Percentiles rank a stretch among this genome's conserved stretches.
phyloP scores from a whole-genome alignment of 2,113 vertebrate species.

The Conger conger region DNA sequence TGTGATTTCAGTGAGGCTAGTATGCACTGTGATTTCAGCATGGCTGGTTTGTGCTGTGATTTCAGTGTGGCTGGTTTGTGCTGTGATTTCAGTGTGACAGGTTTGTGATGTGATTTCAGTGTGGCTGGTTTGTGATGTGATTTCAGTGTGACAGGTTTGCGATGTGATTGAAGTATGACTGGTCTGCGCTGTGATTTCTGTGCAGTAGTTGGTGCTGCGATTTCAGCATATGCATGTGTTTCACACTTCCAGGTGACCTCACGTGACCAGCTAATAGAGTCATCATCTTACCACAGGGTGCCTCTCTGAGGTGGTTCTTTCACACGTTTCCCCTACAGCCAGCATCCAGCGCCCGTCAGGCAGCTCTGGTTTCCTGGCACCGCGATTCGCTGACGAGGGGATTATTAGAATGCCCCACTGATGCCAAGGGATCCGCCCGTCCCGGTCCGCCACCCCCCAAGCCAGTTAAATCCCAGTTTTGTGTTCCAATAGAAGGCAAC shows the following conservation, averaged over 20 bases:
- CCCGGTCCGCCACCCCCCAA: not conserved
- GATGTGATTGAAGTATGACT: too few relatives aligned
- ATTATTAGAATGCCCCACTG: conserved; percentile 34
- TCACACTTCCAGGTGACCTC: not conserved
- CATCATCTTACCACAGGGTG: not conserved
- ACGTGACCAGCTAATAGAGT: not conserved
- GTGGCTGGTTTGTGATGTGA: too few relatives aligned
- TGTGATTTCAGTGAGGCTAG: too few relatives aligned
- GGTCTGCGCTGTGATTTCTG: too few relatives aligned
- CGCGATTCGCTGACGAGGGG: conserved; percentile 46
- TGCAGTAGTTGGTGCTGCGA: too few relatives aligned
- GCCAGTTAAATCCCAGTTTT: conserved; percentile 58
- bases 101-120: too few relatives aligned
- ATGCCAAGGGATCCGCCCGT: conserved; percentile 20
- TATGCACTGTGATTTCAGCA: too few relatives aligned
- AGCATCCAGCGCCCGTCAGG: not conserved
- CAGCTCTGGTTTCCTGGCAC: conserved; percentile 51
- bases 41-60: too few relatives aligned
- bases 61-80: too few relatives aligned
- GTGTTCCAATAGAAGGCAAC: conserved; percentile 44
- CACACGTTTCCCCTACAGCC: not conserved
- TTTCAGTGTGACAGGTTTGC: too few relatives aligned
- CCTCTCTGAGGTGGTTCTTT: not conserved
- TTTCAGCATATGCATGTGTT: too few relatives aligned
- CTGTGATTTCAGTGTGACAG: too few relatives aligned